phyloP scores from a whole-genome alignment of 2,797 vertebrate species.

The Acridotheres tristis region DNA sequence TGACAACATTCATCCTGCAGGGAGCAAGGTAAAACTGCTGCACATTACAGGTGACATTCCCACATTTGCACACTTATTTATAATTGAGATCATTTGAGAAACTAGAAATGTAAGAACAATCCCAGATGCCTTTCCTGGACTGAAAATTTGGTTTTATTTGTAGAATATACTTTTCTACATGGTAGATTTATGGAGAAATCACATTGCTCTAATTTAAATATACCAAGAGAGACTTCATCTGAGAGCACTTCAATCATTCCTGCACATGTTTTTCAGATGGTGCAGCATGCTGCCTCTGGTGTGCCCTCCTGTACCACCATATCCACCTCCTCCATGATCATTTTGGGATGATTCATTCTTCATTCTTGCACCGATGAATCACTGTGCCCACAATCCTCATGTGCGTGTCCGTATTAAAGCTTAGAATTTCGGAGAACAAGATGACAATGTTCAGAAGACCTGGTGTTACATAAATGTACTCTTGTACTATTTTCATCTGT shows the following conservation, averaged over 20 bases:
- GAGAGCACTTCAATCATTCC: background rate
- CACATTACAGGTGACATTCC: background rate
- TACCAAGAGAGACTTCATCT: background rate
- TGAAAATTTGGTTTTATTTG: background rate
- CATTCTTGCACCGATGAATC: conserved; percentile 21
- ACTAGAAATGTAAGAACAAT: background rate
- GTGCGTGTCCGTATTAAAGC: conserved; percentile 9
- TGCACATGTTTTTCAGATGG: background rate
- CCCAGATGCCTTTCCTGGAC: background rate
- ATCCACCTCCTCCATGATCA: conserved; percentile 44
- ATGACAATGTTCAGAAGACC: conserved; percentile 32
- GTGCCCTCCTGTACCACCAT: background rate
- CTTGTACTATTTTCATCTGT: conserved; percentile 34
- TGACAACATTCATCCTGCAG: background rate
- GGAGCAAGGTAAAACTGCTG: background rate
- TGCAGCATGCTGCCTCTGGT: background rate
- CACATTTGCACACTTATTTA: background rate
- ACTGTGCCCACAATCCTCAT: conserved; percentile 44
- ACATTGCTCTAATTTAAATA: background rate
- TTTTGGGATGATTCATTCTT: conserved; percentile 46
- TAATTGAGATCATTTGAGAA: background rate
- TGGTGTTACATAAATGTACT: conserved; percentile 52
- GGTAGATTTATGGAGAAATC: background rate
- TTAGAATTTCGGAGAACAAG: background rate
- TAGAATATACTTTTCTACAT: background rate